Conservation (phyloP, 2,113 vertebrate species). For the Hystrix cristata region DNA sequence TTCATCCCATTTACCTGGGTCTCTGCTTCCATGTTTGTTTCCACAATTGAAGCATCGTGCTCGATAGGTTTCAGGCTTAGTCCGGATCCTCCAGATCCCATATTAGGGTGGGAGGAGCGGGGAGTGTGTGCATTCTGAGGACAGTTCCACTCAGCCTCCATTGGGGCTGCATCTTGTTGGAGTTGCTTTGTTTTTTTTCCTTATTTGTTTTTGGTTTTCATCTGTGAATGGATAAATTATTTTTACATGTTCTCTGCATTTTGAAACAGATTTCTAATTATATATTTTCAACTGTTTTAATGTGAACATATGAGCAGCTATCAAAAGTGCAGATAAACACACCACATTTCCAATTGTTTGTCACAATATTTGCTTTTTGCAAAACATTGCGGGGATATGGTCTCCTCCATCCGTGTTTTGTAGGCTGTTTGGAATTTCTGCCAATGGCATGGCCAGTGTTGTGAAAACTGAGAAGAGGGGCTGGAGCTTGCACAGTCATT, state of each 20-base stretch:
- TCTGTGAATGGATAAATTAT: constrained; percentile 68
- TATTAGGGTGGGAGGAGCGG: neutral
- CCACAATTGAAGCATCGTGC: neutral
- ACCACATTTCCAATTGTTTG: constrained; percentile 76
- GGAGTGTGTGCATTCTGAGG: rapidly evolving
- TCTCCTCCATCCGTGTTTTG: constrained; percentile 53
- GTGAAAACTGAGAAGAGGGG: constrained; percentile 64
- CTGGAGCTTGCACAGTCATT: constrained; percentile 5
- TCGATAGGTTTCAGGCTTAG: neutral
- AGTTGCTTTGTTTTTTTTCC: neutral
- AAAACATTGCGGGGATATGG: constrained; percentile 57
- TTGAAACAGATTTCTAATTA: constrained; percentile 81
- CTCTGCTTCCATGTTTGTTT: neutral
- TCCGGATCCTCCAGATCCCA: neutral
- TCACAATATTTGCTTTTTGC: constrained; percentile 81
- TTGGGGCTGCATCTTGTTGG: neutral
- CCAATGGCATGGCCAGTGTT: constrained; percentile 52
- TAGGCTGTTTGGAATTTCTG: constrained; percentile 73
- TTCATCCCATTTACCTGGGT: neutral
- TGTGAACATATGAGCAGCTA: constrained; percentile 80
- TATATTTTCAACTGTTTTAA: constrained; percentile 76
- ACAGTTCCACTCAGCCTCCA: neutral
- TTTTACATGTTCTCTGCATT: constrained; percentile 73
- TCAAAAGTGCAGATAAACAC: constrained; percentile 73
- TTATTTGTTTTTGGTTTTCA: constrained; percentile 73